Base-by-base conservation (phyloP, 1,140 invertebrate species). In the Delia radicum region DNA sequence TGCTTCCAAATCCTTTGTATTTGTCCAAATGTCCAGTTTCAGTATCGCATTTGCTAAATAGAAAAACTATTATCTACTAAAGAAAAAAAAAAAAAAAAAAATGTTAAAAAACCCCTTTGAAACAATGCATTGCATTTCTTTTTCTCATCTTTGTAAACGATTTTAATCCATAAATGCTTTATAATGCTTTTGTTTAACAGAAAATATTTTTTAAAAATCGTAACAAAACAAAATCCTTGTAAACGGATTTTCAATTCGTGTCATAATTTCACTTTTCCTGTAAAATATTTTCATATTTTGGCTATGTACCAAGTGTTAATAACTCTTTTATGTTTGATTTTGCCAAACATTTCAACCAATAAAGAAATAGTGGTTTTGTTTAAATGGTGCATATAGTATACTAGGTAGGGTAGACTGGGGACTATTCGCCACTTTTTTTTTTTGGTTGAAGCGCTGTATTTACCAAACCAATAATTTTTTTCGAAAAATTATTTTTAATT, bases 181-280 rank as follows among this genome's bases (percentile, higher is more conserved):
- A 46, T 73, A 73, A 73, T 73, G 37, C 71, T 73, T 73, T 73
- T 73, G 37, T 73, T 73, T 73, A 26, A n/a, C 13, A 55, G 24
- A 55, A 21, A 55, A 55, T 18, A 18, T 7, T 55, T 55, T 21
- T 21, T 21, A 55, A 24, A 55, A 55, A 55, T 21, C 8, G 67
- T 21, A 71, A 24, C 12, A 65, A 65, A 28, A 65, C n/a, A 13
- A 18, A 18, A 69, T 69, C n/a, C n/a, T 33, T 3, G 15, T 69
- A 69, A 69, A 69, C 29, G 29, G 29, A 69, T 37, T 69, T 37
- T 21, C 8, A 69, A 37, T 69, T 69, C 29, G 29, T 33, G 65
- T 48, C 71, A 48, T 73, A 48, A 73, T 73, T 71, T 71, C 67
- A 37, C 67, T 73, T 73, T 73, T 73, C 71, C 71, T 73, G 42